Evolutionary conservation across 2,797 vertebrate genomes (phyloP).

Genomic region (Taeniopygia guttata): DNA sequence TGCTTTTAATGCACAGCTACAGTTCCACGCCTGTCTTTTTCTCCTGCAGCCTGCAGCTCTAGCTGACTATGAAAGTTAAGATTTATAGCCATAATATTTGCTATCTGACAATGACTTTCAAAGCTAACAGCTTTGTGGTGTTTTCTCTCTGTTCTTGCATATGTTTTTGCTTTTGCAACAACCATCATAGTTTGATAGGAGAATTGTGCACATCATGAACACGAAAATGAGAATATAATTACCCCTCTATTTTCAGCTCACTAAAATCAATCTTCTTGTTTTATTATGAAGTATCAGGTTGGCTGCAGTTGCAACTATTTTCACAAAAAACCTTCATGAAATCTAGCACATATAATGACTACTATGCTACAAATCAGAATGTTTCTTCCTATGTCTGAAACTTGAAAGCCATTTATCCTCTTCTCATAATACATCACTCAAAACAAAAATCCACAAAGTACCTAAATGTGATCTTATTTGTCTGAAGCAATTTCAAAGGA

Average conservation of each 20-base stretch:
- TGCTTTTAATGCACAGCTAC: slow-evolving; percentile 6
- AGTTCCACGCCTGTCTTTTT: neutral
- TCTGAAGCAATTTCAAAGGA: slow-evolving; percentile 27
- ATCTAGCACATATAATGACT: neutral
- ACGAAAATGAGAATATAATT: slow-evolving; percentile 62
- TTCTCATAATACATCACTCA: neutral
- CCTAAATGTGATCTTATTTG: neutral
- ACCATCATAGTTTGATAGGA: slow-evolving; percentile 60
- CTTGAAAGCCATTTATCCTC: neutral
- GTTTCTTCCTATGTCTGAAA: neutral
- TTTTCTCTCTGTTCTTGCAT: slow-evolving; percentile 35
- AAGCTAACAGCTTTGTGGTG: slow-evolving; percentile 34
- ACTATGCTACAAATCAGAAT: neutral
- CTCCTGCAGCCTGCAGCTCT: slow-evolving; percentile 48
- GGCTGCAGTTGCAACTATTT: neutral
- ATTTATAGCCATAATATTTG: slow-evolving; percentile 42
- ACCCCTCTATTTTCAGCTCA: slow-evolving; percentile 51
- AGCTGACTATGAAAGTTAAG: slow-evolving; percentile 12
- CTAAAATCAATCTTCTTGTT: slow-evolving; percentile 55
- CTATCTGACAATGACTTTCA: slow-evolving; percentile 44
- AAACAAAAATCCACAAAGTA: neutral
- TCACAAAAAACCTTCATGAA: slow-evolving; percentile 11
- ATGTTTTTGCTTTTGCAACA: slow-evolving; percentile 36
- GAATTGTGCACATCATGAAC: slow-evolving; percentile 50
- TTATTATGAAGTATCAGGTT: slow-evolving; percentile 24